phyloP scores from a whole-genome alignment of 2,113 vertebrate genomes.

The Zosterops hypoxanthus region DNA sequence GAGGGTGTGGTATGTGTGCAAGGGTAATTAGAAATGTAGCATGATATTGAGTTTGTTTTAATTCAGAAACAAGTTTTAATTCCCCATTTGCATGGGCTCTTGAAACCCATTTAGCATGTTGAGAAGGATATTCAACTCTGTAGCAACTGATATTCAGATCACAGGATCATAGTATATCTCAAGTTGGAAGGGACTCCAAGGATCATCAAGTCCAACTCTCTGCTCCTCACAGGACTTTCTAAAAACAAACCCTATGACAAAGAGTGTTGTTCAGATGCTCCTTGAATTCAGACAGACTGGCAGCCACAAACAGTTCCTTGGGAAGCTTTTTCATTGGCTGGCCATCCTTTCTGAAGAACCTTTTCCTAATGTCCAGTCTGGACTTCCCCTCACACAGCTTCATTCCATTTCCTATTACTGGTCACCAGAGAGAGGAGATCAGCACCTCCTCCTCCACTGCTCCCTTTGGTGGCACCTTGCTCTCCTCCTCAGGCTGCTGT shows the following conservation, averaged over 20 bases:
- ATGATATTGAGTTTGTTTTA: not conserved
- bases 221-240: not conserved
- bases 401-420: not conserved
- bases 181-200: not conserved
- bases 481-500: not conserved
- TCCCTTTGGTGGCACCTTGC: not conserved
- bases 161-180: not conserved
- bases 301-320: not conserved
- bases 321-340: not conserved
- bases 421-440: not conserved
- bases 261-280: not conserved
- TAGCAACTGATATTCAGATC: not conserved
- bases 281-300: not conserved
- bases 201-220: not conserved
- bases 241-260: not conserved
- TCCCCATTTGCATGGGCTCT: not conserved
- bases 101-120: not conserved
- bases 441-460: not conserved
- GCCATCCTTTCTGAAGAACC: not conserved
- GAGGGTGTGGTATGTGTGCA: not conserved
- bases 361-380: not conserved
- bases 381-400: not conserved
- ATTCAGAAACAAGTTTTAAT: not conserved
- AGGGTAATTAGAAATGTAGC: not conserved
- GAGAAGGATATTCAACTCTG: not conserved